phyloP scores from a whole-genome alignment of 2,113 vertebrate genomes.

The Telmatochromis sp. region DNA sequence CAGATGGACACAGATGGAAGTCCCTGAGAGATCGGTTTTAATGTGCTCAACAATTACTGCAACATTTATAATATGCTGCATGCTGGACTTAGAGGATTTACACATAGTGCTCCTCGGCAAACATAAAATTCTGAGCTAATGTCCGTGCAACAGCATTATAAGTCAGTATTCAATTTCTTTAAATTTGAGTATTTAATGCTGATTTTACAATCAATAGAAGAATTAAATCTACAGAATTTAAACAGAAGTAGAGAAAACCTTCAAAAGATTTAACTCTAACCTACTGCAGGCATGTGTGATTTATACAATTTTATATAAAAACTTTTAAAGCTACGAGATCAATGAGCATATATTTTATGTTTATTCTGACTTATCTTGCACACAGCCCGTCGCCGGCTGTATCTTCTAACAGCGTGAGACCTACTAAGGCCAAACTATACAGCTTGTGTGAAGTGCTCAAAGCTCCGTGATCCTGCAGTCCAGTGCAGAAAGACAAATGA shows the following conservation, averaged over 20 bases:
- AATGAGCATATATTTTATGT: neutral
- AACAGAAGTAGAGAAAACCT: neutral
- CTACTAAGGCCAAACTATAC: neutral
- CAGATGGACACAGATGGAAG: neutral
- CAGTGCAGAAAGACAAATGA: neutral
- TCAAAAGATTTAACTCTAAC: neutral
- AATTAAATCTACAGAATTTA: neutral
- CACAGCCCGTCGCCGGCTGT: neutral
- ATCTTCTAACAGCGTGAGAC: neutral
- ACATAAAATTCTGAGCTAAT: neutral
- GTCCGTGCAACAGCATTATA: neutral
- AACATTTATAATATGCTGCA: neutral
- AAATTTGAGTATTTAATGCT: neutral
- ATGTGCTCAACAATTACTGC: neutral
- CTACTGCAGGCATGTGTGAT: neutral
- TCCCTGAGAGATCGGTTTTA: neutral
- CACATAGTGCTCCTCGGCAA: neutral
- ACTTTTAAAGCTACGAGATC: neutral
- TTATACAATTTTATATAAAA: neutral
- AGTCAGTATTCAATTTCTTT: neutral
- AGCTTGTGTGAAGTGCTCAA: neutral
- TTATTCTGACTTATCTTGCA: neutral
- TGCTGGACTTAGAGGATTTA: neutral
- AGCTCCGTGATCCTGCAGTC: neutral
- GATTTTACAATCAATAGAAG: neutral